Base-by-base conservation (phyloP, 1,140 invertebrate species). In the Carcinoscorpius rotundicauda region DNA sequence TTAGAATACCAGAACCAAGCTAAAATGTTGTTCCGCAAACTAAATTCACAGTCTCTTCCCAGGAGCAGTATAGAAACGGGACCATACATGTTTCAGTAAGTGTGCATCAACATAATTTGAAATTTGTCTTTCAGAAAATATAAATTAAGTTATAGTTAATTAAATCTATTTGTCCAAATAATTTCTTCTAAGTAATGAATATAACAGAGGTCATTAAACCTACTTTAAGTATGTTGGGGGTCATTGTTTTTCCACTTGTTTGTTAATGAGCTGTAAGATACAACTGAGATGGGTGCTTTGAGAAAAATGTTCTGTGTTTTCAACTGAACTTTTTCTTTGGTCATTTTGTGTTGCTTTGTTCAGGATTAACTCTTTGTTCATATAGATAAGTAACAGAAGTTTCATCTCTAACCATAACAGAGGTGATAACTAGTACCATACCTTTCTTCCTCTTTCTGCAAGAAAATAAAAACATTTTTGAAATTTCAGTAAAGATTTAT, bases 1-100 rank as follows among this genome's bases (percentile, higher is more conserved):
- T 81, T 97, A 77, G 96, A 99, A 73, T 99, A 98, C 78, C 96
- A 98, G 78, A 97, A 94, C 78, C 96, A 99, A 81, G 97, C 97
- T n/a, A 99, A 99, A 82, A 89, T 97, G 85, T 80, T 99, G 65
- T 98, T 99, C 80, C 85, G 90, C 72, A 97, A 97, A 80, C 80
- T 98, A 72, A 87, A 86, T 65, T 82, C 83, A 49, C 85, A 93
- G 72, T 93, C 93, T 65, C 95, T 96, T 61, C 75, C 83, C 6
- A 84, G 89, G 76, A 97, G 95, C 78, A 93, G 89, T 68, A 91
- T 99, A 74, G 95, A 98, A 82, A 95, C 94, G 66, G 94, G 93
- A 66, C 86, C 88, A 68, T 97, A 93, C 81, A 83, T 97, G 76
- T 99, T 98, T 77, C 96, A 99, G 96, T 98, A 84, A 87, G 92